These are phyloP conservation scores for Poeciliopsis infans DNA, from an alignment of 2,797 vertebrate genomes.

Conservation along the genomic window DNA sequence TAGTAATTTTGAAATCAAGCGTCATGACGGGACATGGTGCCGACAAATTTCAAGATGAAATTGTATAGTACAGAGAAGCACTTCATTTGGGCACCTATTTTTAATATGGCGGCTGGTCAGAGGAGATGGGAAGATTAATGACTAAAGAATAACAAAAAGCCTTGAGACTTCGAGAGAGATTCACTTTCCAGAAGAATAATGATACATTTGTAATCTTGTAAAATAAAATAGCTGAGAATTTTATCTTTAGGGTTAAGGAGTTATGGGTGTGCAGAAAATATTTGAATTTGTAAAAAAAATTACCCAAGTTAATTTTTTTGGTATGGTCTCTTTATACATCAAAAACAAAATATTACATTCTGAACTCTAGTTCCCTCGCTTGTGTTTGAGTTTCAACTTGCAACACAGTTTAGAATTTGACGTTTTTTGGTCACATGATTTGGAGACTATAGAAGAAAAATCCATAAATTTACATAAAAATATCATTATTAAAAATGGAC, in stretches of 20 bases:
- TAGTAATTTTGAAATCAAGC: constrained; percentile 53
- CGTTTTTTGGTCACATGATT: neutral
- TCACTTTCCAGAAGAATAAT: neutral
- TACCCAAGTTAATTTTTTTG: too few relatives aligned
- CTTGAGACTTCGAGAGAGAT: neutral
- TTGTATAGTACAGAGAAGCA: constrained; percentile 12
- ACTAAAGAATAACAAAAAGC: neutral
- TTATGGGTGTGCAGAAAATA: too few relatives aligned
- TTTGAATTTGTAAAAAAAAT: too few relatives aligned
- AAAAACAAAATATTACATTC: too few relatives aligned
- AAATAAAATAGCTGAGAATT: neutral
- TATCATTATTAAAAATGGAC: neutral
- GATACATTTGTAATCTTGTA: neutral
- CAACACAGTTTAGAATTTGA: neutral
- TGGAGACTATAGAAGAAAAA: neutral
- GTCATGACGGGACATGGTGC: constrained; percentile 38
- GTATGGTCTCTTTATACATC: too few relatives aligned
- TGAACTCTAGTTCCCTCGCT: too few relatives aligned
- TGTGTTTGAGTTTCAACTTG: too few relatives aligned
- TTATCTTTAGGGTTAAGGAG: too few relatives aligned
- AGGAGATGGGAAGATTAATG: neutral
- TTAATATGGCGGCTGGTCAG: constrained; percentile 4
- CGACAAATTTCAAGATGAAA: constrained; percentile 26
- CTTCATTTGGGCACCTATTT: constrained; percentile 26
- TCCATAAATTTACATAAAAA: neutral